Evolutionary conservation across 2,888 invertebrate species (phyloP).

Genomic region (Pyrrhia umbra): DNA sequence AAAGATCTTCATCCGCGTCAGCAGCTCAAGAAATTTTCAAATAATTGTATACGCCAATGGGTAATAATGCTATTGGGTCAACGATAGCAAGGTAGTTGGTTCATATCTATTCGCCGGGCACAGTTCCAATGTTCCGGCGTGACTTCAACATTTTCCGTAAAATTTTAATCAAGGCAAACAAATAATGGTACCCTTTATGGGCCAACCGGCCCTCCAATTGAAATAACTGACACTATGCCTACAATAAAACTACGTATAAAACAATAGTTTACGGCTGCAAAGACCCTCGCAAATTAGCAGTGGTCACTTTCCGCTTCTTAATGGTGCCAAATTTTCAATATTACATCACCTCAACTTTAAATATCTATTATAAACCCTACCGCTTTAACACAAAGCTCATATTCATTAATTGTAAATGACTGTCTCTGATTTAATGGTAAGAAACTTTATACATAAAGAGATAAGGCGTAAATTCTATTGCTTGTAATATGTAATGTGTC

Average conservation of each 20-base stretch:
- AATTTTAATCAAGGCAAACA: conserved; percentile 51
- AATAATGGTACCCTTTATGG: conserved; percentile 27
- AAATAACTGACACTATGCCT: conserved; percentile 55
- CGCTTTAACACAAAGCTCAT: conserved; percentile 37
- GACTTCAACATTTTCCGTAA: conserved; percentile 15
- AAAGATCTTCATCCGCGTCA: too few species aligned
- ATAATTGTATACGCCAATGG: conserved; percentile 27
- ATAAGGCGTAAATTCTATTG: conserved; percentile 44
- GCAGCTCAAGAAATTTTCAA: too few species aligned
- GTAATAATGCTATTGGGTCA: conserved; percentile 17
- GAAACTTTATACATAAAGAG: conserved; percentile 21
- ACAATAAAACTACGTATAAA: conserved; percentile 65
- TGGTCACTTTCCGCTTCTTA: conserved; percentile 81
- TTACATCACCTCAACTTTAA: conserved; percentile 47
- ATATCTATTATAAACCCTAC: conserved; percentile 45
- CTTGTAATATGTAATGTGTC: conserved; percentile 43
- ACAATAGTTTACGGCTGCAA: conserved; percentile 69
- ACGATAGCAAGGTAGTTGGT: background rate
- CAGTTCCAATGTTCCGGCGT: conserved; percentile 30
- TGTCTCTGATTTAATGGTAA: conserved; percentile 3
- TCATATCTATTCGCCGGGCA: conserved; percentile 12
- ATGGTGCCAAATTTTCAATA: conserved; percentile 74
- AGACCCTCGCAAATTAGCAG: conserved; percentile 79
- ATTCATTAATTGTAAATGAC: conserved; percentile 38
- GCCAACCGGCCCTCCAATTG: conserved; percentile 25